A percentile compares a stretch with the other conserved stretches of the same genome.
Conservation (phyloP, 1,140 invertebrate species). For the Lordiphosa stackelbergi region DNA sequence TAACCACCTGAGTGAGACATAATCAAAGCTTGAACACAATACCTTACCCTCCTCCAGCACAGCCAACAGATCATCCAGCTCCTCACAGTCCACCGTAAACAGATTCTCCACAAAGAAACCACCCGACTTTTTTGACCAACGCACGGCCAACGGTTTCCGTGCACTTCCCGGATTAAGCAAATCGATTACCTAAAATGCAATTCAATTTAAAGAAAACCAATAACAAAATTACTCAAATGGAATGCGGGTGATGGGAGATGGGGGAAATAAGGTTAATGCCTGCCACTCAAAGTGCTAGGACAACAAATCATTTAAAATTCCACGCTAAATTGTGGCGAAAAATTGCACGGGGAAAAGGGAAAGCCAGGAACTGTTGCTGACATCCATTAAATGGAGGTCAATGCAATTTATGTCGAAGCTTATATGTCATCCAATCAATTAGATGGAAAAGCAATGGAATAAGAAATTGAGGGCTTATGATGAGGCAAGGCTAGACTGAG, state of each 20-base stretch:
- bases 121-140: constrained; percentile 94
- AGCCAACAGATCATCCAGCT: constrained; percentile 94
- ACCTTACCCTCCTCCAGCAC: constrained; percentile 93
- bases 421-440: constrained; percentile 31
- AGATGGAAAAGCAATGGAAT: constrained; percentile 37
- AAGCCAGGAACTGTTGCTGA: constrained; percentile 15
- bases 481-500: background rate
- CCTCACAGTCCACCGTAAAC: constrained; percentile 95
- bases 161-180: constrained; percentile 91
- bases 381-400: constrained; percentile 56
- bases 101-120: constrained; percentile 97
- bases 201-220: constrained; percentile 65
- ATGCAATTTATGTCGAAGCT: constrained; percentile 32
- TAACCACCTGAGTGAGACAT: background rate
- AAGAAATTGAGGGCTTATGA: constrained; percentile 27
- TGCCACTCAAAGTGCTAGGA: constrained; percentile 11
- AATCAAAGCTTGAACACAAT: background rate
- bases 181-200: constrained; percentile 89
- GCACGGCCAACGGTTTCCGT: constrained; percentile 88
- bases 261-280: background rate
- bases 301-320: constrained; percentile 68
- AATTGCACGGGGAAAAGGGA: constrained; percentile 20
- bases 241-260: background rate
- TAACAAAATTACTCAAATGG: constrained; percentile 28
- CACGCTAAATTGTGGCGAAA: constrained; percentile 45